These are phyloP conservation scores for Drosophila rhopaloa DNA, from an alignment of 1,140 invertebrate species.

Conservation along the genomic window DNA sequence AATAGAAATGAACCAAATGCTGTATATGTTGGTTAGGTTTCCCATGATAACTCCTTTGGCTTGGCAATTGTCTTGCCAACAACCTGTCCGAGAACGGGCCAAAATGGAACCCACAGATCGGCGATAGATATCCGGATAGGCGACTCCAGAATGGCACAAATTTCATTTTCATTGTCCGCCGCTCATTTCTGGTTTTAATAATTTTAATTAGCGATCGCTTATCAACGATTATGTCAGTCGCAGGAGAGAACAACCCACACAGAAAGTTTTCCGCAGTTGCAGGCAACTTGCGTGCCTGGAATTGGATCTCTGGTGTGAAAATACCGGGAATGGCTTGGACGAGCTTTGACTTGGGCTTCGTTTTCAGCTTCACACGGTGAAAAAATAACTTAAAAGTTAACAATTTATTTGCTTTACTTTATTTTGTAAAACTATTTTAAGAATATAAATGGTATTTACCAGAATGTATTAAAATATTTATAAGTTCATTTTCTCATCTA, in stretches of 20 bases:
- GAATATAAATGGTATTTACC: too few species aligned
- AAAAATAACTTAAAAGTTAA: neutral
- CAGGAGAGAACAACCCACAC: conserved; percentile 34
- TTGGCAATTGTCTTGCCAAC: conserved; percentile 77
- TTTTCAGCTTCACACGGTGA: conserved; percentile 39
- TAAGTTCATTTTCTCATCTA: too few species aligned
- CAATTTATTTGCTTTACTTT: too few species aligned
- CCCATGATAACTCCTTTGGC: conserved; percentile 72
- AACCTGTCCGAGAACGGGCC: conserved; percentile 70
- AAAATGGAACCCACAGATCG: conserved; percentile 66
- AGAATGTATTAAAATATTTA: too few species aligned
- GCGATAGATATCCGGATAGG: conserved; percentile 40
- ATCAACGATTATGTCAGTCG: conserved; percentile 75
- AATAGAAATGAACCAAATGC: conserved; percentile 53
- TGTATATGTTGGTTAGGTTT: conserved; percentile 20
- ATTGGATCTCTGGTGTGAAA: conserved; percentile 49
- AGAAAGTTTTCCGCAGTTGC: conserved; percentile 42
- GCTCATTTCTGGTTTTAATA: conserved; percentile 58
- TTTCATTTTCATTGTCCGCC: conserved; percentile 72
- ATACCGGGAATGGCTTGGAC: conserved; percentile 39
- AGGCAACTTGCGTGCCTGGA: conserved; percentile 51
- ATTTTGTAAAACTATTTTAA: neutral
- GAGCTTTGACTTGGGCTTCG: conserved; percentile 45
- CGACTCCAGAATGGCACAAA: conserved; percentile 67
- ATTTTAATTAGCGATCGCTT: conserved; percentile 80